Conservation (phyloP, 2,797 vertebrate genomes). For the Pelodytes ibericus region DNA sequence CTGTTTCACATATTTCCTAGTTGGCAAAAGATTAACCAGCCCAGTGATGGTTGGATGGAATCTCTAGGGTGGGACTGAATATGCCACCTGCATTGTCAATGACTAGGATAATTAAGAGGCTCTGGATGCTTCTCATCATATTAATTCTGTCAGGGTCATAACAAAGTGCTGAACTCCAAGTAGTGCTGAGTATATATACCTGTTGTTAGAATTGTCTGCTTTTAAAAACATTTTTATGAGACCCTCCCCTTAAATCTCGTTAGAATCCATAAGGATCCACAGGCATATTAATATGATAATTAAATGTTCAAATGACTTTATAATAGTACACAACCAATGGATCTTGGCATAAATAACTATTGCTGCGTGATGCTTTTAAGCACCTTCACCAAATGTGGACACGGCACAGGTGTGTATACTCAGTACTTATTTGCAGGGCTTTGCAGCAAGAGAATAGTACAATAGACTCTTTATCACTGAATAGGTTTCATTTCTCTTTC, state of each 20-base stretch:
- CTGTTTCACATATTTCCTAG: slow-evolving; percentile 34
- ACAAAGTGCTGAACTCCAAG: slow-evolving; percentile 7
- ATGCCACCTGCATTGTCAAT: slow-evolving; percentile 14
- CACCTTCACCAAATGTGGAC: not conserved
- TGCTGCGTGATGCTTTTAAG: not conserved
- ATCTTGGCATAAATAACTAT: too few species aligned
- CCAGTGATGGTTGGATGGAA: slow-evolving; percentile 8
- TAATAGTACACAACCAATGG: not conserved
- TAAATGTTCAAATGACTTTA: not conserved
- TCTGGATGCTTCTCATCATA: slow-evolving; percentile 20
- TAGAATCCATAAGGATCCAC: not conserved
- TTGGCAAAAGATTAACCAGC: slow-evolving; percentile 16
- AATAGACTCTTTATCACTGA: not conserved
- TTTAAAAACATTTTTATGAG: not conserved
- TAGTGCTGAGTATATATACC: slow-evolving; percentile 9
- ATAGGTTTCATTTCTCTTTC: not conserved
- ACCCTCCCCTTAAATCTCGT: not conserved
- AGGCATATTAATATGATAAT: not conserved
- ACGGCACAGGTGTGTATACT: not conserved
- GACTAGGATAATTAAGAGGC: slow-evolving; percentile 7
- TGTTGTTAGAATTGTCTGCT: slow-evolving; percentile 11
- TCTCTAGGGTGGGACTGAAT: slow-evolving; percentile 29
- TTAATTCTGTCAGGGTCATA: too few species aligned
- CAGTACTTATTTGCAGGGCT: not conserved
- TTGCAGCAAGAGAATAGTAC: not conserved